Base-by-base conservation (phyloP, 92 coral and sea anemone species). In the Isaurus tuberculatus region DNA sequence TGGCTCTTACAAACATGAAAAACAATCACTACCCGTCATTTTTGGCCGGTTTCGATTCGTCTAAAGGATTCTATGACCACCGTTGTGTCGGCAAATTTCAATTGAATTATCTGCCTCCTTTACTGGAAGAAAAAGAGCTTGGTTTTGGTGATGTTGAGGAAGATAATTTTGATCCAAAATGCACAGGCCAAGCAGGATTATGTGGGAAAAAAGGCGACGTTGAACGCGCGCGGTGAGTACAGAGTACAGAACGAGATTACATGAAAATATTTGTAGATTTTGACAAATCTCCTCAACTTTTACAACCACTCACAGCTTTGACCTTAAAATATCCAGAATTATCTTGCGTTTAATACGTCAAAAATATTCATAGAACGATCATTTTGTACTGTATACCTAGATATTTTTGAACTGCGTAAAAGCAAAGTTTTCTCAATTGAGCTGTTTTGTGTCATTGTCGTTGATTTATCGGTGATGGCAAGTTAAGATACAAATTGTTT, bases 111-210 rank as follows among this genome's bases (percentile, higher is more conserved):
- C 84, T 97, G 46, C 97, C 98, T 65, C 86, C 99, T 26, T 88
- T 97, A 55, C 99, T 94, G 15, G 99, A 97, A 85, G 99, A 97
- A 77, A 94, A 94, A 83, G 97, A 94, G 51, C 86, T 92, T 70
- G 98, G 98, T 80, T 94, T 94, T 65, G 85, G 87, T 16, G 95
- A 94, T 60, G 84, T 93, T 33, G 97, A 91, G 84, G 98, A 94
- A 69, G 94, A 86, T 65, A 87, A 84, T 16, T 94, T 89, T 84
- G 98, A 94, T 42, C 94, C 88, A 44, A 91, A 91, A 79, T 77
- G 88, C 81, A 71, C 77, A 32, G 81, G 79, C 69, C 90, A 89
- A 75, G 80, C 83, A 88, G 81, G 89, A 30, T 64, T 48, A 82
- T 26, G 86, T 64, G 85, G 79, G 40, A 79, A 73, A 69, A 72